These are phyloP conservation scores for Hydractinia echinata DNA, from an alignment of 30 jellyfish, hydroid and myxozoan genomes.

Conservation along the genomic window DNA sequence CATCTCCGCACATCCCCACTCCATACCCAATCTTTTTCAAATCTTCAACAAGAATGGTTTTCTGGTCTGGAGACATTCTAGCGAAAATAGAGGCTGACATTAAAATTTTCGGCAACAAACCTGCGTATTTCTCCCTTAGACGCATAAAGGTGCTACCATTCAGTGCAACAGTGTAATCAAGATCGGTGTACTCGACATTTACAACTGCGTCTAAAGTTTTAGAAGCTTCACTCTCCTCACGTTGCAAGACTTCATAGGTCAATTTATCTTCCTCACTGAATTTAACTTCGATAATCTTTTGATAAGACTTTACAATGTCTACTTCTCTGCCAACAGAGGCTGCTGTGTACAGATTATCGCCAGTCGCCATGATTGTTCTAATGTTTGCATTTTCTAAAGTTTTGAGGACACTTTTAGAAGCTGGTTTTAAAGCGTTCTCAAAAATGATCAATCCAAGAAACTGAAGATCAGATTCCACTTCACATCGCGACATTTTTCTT, in stretches of 20 bases:
- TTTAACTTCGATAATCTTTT: slow-evolving; percentile 11
- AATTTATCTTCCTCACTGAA: neutral
- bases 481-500: slow-evolving; percentile 28
- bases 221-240: neutral
- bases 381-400: slow-evolving; percentile 29
- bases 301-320: slow-evolving; percentile 7
- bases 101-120: slow-evolving; percentile 12
- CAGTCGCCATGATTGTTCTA: slow-evolving; percentile 57
- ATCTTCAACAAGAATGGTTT: slow-evolving; percentile 37
- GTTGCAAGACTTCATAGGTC: neutral
- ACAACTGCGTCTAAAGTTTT: neutral
- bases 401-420: slow-evolving; percentile 2
- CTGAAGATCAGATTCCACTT: slow-evolving; percentile 26
- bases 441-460: slow-evolving; percentile 42
- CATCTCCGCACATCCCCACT: slow-evolving; percentile 66
- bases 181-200: neutral
- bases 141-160: slow-evolving; percentile 25
- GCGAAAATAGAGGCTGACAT: slow-evolving; percentile 30
- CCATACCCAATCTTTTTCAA: slow-evolving; percentile 38
- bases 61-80: slow-evolving; percentile 54
- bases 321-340: slow-evolving; percentile 33
- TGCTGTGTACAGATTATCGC: slow-evolving; percentile 51
- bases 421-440: slow-evolving; percentile 22
- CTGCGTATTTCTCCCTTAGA: slow-evolving; percentile 14
- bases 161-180: neutral